Evolutionary conservation across 2,888 invertebrate genomes (phyloP).

Genomic region (Lapara coniferarum): DNA sequence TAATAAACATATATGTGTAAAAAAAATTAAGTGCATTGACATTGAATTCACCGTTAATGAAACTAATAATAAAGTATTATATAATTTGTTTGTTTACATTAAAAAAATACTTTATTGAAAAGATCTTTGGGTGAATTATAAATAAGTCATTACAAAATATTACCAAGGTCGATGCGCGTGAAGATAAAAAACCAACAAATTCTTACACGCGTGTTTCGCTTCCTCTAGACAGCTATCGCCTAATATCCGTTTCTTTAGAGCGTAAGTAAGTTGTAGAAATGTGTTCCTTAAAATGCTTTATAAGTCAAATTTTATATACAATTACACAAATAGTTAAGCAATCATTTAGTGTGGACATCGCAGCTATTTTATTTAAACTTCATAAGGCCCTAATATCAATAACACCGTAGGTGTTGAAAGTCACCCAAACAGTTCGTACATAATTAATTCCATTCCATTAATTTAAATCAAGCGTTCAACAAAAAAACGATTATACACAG

Average conservation of each 20-base stretch:
- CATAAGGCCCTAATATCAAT: not conserved
- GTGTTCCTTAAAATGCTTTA: not conserved
- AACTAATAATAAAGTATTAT: too few relatives aligned
- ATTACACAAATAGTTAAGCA: not conserved
- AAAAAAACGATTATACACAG: conserved; percentile 17
- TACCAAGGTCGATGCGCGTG: not conserved
- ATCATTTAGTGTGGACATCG: not conserved
- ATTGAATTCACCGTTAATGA: not conserved
- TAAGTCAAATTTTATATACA: not conserved
- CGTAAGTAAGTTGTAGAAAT: not conserved
- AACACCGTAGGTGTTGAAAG: conserved; percentile 7
- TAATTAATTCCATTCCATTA: conserved; percentile 1
- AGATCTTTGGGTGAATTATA: not conserved
- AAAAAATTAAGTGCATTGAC: not conserved
- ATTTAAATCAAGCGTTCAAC: conserved; percentile 1
- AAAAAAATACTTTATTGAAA: too few relatives aligned
- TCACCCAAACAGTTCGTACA: not conserved
- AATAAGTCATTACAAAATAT: not conserved
- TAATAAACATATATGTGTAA: not conserved
- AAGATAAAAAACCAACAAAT: not conserved
- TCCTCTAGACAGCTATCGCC: not conserved
- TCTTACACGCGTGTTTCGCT: conserved; percentile 9
- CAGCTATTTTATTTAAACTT: conserved; percentile 8
- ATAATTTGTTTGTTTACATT: too few relatives aligned
- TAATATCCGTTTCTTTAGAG: not conserved